Percentiles rank a stretch among this genome's conserved stretches.
Conservation (phyloP, 2,113 vertebrate species). For the Antennarius striatus region DNA sequence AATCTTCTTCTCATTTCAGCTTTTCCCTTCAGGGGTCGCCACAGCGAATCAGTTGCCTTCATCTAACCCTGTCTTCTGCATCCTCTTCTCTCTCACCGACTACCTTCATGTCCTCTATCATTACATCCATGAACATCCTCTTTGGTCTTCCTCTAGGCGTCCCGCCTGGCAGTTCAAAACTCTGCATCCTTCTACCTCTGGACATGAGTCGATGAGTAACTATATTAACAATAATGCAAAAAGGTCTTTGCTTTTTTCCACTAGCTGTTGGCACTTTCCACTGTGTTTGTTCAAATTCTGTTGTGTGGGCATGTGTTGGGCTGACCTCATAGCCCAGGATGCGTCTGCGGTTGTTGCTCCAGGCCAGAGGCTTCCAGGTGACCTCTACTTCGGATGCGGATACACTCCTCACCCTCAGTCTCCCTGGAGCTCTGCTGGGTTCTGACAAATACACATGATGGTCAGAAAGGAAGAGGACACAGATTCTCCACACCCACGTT, state of each 20-base stretch:
- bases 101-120: no score
- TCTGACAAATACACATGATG: slow-evolving; percentile 77
- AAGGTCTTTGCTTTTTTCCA: slow-evolving; percentile 27
- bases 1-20: no score
- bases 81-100: no score
- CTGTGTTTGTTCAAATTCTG: slow-evolving; percentile 9
- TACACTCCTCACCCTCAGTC: slow-evolving; percentile 85
- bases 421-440: slow-evolving; percentile 85
- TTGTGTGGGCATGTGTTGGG: slow-evolving; percentile 67
- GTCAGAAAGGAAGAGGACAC: slow-evolving; percentile 19
- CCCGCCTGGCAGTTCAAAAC: no score
- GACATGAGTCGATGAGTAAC: slow-evolving; percentile 26
- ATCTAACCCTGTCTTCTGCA: no score
- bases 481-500: slow-evolving; percentile 40
- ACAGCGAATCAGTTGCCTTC: no score
- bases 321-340: slow-evolving; percentile 95
- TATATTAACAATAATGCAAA: slow-evolving; percentile 14
- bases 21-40: no score
- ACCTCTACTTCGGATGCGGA: slow-evolving; percentile 91
- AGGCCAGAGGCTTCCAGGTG: slow-evolving; percentile 87
- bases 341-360: slow-evolving; percentile 87
- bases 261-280: slow-evolving; percentile 26
- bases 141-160: no score
- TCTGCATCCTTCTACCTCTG: background rate
- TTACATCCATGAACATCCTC: no score